Base-by-base conservation (phyloP, 2,888 invertebrate genomes). In the Eretmocerus hayati region DNA sequence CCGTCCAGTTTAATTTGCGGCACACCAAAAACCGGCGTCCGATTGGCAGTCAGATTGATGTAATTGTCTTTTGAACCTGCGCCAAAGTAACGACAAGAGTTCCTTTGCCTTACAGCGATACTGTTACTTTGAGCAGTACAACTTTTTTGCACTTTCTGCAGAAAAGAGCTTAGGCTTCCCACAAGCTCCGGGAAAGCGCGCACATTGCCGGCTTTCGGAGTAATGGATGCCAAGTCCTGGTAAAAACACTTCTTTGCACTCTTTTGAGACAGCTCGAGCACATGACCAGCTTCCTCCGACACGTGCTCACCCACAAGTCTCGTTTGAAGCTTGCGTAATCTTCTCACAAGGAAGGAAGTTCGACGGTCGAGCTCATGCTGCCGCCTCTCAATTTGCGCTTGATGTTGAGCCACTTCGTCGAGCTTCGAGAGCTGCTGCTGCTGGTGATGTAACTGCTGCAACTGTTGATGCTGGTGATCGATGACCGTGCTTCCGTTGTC, bases 241-340 rank as follows among this genome's bases (percentile, higher is more conserved):
- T 64, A 61, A 49, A 70, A 62, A 54, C 61, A 65, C 53, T 69
- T 66, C 45, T 69, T 78, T 2, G 68, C 68, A 39, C 75, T 77
- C 22, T 84, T 76, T 53, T 86, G 84, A 21, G 85, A 85, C 62
- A 83, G 79, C 55, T 86, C 85, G 56, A 87, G 81, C 46, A 90
- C 81, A 5, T 87, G 86, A 19, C 81, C 79, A 11, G 86, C 80
- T 69, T 93, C 90, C 57, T 86, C 84, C 43, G 86, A 83, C 21
- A 84, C 77, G 67, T 90, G 88, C 53, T 82, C 82, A 5, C 89
- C 87, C 66, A 89, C 78, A 30, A 83, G 75, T 44, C 83, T 77
- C 0, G 84, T 80, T 67, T 92, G 90, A 20, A 89, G 71, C 65
- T 89, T 87, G 13, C 86, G 75, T 50, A 90, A 72, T 55, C 91